Base-by-base conservation (phyloP, 2,888 invertebrate species). In the Apeira syringaria region DNA sequence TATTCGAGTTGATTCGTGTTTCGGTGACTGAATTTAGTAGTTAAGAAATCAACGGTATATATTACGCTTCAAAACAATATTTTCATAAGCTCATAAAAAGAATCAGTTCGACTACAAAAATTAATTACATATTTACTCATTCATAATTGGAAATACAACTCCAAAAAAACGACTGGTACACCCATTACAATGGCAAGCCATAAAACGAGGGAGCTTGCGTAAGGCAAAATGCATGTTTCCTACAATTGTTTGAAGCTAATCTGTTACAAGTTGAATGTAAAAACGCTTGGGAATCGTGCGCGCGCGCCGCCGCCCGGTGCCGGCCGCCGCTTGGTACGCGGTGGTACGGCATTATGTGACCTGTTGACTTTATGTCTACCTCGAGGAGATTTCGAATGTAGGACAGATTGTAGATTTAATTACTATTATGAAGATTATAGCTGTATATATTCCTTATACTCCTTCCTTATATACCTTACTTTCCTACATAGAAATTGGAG, bases 241-340 rank as follows among this genome's bases (percentile, higher is more conserved):
- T 60, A 56, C 70, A 58, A 78, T 78, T 73, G 73, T 74, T 68
- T 56, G 50, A 57, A 52, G 55, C 58, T 59, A 64, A 64, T 64
- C 63, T 63, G 56, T 56, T 57, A 59, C 52, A 51, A 39, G 58
- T 42, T 46, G 55, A 56, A 64, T 58, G 77, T 76, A 82, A 81
- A 79, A 74, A 66, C 59, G 54, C 47, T 59, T 60, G 62, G 59
- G 62, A 63, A 59, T 44, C 50, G 53, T 57, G 64, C 68, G 64
- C 63, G 59, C 61, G 68, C 68, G 62, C 53, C 59, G 60, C 69
- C 72, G 66, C 69, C 53, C 59, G 60, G 69, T 73, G 66, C 69
- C 78, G 61, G 64, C 53, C 75, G 48, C 77, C 65, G 85, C 76
- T 57, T 82, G 86, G 86, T 71, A 86, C 85, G 72, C 59, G 60